Percentiles rank a stretch among this genome's conserved stretches.
These are phyloP conservation scores for Phylloscopus trochiloides DNA, from an alignment of 2,113 vertebrate genomes.

Conservation along the genomic window DNA sequence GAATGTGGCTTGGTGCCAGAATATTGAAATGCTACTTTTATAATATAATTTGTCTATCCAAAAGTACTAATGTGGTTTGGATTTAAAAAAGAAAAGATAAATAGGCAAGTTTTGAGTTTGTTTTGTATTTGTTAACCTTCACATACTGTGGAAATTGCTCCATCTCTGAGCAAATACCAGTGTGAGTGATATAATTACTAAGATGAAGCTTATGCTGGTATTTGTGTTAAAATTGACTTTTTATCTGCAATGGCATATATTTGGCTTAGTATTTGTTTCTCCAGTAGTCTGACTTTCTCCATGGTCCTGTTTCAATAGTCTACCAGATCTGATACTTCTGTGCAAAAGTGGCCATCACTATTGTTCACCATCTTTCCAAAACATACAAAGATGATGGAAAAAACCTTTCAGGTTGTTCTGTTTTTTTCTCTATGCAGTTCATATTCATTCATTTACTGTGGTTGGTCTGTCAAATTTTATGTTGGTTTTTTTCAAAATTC, in stretches of 20 bases:
- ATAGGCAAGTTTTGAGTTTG: conserved; percentile 10
- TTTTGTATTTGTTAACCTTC: conserved; percentile 43
- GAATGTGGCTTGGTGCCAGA: conserved; percentile 61
- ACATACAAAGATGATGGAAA: neutral
- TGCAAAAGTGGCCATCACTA: neutral
- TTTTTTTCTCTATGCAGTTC: neutral
- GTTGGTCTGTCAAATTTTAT: neutral
- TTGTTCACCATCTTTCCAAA: neutral
- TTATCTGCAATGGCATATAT: neutral
- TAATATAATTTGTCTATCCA: conserved; percentile 69
- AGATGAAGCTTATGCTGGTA: neutral
- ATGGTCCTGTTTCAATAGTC: neutral
- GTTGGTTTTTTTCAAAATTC: neutral
- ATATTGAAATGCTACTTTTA: conserved; percentile 58
- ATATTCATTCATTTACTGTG: neutral
- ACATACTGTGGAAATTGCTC: neutral
- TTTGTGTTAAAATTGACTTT: neutral
- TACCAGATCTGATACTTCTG: neutral
- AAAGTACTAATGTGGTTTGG: conserved; percentile 65
- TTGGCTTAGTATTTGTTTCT: neutral
- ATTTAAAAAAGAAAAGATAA: conserved; percentile 25
- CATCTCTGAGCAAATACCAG: neutral
- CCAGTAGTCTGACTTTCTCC: neutral
- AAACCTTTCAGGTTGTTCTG: neutral
- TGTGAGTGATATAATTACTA: neutral